Percentiles rank a stretch among this genome's conserved stretches.
phyloP scores from a whole-genome alignment of 2,113 vertebrate species.

The Tupaia chinensis region DNA sequence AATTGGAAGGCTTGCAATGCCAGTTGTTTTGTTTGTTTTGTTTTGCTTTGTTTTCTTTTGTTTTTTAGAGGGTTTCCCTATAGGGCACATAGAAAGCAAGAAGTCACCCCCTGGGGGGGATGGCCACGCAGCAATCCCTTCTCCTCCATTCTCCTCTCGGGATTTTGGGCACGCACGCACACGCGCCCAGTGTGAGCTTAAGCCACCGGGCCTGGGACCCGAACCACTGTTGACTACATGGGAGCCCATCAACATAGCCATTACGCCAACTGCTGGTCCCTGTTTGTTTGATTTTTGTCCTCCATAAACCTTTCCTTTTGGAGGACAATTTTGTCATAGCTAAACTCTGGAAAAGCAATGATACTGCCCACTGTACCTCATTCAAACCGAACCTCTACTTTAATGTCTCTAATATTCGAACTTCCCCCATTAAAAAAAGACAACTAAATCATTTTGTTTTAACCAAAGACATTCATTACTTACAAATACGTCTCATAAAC shows the following conservation, averaged over 20 bases:
- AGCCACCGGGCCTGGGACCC: too few species aligned
- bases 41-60: background rate
- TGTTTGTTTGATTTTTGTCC: background rate
- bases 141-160: too few species aligned
- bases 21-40: background rate
- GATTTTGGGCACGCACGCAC: too few species aligned
- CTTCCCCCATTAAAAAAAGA: background rate
- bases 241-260: too few species aligned
- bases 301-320: background rate
- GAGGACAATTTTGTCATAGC: background rate
- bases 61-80: too few species aligned
- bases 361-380: background rate
- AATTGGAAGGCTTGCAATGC: background rate
- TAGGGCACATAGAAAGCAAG: too few species aligned
- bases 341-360: background rate
- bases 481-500: background rate
- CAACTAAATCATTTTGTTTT: background rate
- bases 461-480: conserved; percentile 35
- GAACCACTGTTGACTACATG: too few species aligned
- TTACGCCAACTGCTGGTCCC: too few species aligned
- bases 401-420: background rate
- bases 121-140: too few species aligned
- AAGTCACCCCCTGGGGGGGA: too few species aligned
- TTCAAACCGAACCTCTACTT: background rate
- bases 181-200: too few species aligned